Evolutionary conservation across 2,797 vertebrate genomes (phyloP).

Genomic region (Chromis chromis): DNA sequence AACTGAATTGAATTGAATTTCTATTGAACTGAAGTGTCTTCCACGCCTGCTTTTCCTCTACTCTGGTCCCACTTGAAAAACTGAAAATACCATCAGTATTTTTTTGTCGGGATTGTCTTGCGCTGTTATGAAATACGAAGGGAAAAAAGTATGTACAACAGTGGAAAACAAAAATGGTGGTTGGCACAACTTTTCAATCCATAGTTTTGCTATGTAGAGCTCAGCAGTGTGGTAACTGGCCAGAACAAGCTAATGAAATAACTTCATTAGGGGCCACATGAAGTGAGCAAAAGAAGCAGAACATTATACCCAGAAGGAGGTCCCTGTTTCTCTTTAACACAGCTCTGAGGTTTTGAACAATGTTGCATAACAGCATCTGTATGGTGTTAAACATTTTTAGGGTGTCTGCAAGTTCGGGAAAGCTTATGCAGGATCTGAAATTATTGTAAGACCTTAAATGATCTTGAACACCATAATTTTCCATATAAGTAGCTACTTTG

Average conservation of each 20-base stretch:
- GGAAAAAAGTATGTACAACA: slow-evolving; percentile 26
- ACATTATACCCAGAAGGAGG: slow-evolving; percentile 49
- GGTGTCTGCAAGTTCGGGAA: slow-evolving; percentile 26
- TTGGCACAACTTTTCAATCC: slow-evolving; percentile 27
- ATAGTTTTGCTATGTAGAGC: slow-evolving; percentile 18
- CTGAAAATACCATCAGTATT: slow-evolving; percentile 8
- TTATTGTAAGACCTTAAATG: slow-evolving; percentile 17
- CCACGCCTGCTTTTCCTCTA: slow-evolving; percentile 2
- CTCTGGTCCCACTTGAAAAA: slow-evolving; percentile 23
- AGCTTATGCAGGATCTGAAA: slow-evolving; percentile 14
- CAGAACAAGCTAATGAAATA: slow-evolving; percentile 59
- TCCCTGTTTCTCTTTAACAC: slow-evolving; percentile 49
- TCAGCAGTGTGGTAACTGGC: slow-evolving; percentile 19
- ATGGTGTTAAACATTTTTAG: slow-evolving; percentile 36
- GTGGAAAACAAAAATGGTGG: slow-evolving; percentile 30
- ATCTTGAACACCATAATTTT: background rate
- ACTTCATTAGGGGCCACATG: slow-evolving; percentile 65
- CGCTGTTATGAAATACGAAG: slow-evolving; percentile 32
- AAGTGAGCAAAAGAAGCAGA: slow-evolving; percentile 55
- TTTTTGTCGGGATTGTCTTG: slow-evolving; percentile 21
- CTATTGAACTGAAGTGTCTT: background rate
- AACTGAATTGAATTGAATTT: no score
- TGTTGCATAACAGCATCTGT: slow-evolving; percentile 64
- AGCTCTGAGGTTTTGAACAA: slow-evolving; percentile 45
- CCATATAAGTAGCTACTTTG: background rate